Evolutionary conservation across 2,888 invertebrate species (phyloP).

Genomic region (Nematopogon swammerdamellus): DNA sequence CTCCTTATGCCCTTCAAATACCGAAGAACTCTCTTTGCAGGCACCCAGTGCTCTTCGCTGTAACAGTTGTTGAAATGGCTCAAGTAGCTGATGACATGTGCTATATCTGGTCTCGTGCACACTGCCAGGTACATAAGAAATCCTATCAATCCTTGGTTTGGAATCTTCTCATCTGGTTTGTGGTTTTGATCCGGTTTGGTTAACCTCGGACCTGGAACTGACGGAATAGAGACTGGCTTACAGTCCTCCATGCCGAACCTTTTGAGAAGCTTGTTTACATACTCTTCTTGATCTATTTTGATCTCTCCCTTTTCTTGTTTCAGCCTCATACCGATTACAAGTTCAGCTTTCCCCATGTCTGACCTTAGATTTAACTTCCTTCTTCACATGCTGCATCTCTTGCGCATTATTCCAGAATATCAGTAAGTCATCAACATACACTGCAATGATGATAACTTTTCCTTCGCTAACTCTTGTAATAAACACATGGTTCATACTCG

Average conservation of each 20-base stretch:
- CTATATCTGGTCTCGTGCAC: no score
- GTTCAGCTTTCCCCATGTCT: constrained; percentile 3
- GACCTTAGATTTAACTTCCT: not conserved
- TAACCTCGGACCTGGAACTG: not conserved
- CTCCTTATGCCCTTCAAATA: no score
- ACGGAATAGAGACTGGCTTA: constrained; percentile 2
- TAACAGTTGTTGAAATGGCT: no score
- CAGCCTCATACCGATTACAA: constrained; percentile 3
- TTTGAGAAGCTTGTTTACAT: constrained; percentile 3
- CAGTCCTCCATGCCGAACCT: constrained; percentile 5
- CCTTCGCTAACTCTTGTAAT: not conserved
- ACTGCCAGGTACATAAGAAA: no score
- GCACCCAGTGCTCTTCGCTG: no score
- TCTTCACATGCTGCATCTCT: constrained; percentile 1
- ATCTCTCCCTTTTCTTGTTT: constrained; percentile 2
- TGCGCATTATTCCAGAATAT: constrained; percentile 5
- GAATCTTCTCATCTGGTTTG: no score
- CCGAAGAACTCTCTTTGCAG: no score
- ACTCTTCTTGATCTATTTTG: constrained; percentile 4
- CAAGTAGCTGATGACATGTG: no score
- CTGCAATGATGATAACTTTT: constrained; percentile 1
- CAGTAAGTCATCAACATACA: constrained; percentile 6
- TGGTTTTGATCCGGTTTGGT: no score
- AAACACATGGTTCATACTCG: constrained; percentile 2
- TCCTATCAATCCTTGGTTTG: no score